These are phyloP conservation scores for Scaptomyza parva DNA, from an alignment of 2,888 invertebrate species.

Conservation along the genomic window DNA sequence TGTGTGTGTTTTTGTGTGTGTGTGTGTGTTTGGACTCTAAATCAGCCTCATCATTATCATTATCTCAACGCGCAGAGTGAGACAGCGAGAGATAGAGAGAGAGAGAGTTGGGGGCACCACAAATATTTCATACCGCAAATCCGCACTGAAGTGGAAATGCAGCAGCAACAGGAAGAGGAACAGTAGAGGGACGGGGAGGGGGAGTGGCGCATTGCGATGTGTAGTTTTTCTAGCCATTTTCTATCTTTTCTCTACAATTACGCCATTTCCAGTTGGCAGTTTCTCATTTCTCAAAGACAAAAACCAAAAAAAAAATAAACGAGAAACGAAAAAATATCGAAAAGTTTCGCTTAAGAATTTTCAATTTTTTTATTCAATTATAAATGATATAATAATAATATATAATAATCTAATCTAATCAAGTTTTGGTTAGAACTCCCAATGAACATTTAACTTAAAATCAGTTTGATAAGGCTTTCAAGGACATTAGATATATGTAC, in stretches of 20 bases:
- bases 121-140: conserved; percentile 55
- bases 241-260: conserved; percentile 23
- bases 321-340: no score
- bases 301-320: no score
- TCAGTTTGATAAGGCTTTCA: no score
- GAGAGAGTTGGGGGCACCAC: not conserved
- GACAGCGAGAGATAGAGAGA: not conserved
- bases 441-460: no score
- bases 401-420: no score
- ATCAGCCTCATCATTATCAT: conserved; percentile 78
- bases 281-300: conserved; percentile 50
- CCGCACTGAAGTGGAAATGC: conserved; percentile 55
- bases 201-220: conserved; percentile 40
- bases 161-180: not conserved
- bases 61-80: conserved; percentile 36
- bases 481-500: no score
- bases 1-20: not conserved
- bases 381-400: no score
- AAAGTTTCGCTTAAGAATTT: not conserved
- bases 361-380: no score
- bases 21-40: conserved; percentile 42
- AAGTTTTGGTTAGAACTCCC: no score
- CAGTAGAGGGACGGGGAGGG: no score
- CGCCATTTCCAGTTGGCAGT: conserved; percentile 27
- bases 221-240: conserved; percentile 10